Percentiles rank a stretch among this genome's conserved stretches.
Evolutionary conservation across 1,140 invertebrate species (phyloP).

Genomic region (Battus philenor): DNA sequence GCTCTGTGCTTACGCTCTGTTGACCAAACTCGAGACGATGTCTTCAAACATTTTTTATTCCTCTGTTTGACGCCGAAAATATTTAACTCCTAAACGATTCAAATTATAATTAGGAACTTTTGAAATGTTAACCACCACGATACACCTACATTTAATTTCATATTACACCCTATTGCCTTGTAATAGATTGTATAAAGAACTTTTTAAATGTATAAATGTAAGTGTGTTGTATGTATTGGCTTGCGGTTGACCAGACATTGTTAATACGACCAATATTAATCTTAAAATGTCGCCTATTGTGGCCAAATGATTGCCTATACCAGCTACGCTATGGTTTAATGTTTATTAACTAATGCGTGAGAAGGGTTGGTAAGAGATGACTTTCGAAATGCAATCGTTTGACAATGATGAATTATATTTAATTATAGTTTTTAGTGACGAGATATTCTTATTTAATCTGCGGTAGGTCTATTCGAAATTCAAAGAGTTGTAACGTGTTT

Average conservation of each 20-base stretch:
- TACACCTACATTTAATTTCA: slow-evolving; percentile 4
- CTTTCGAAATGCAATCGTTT: slow-evolving; percentile 28
- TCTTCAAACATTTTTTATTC: slow-evolving; percentile 57
- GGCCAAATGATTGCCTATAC: slow-evolving; percentile 27
- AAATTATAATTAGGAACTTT: slow-evolving; percentile 68
- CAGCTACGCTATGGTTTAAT: slow-evolving; percentile 29
- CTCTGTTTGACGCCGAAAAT: slow-evolving; percentile 62
- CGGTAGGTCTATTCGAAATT: slow-evolving; percentile 7
- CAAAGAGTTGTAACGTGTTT: no score
- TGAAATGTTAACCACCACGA: slow-evolving; percentile 37
- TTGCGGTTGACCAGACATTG: slow-evolving; percentile 33
- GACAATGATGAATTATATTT: slow-evolving; percentile 35
- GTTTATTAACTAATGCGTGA: slow-evolving; percentile 28
- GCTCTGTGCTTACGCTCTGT: slow-evolving; percentile 40
- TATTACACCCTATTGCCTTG: background rate
- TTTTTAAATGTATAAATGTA: background rate
- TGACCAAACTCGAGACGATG: slow-evolving; percentile 62
- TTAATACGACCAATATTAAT: slow-evolving; percentile 63
- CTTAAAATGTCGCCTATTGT: slow-evolving; percentile 55
- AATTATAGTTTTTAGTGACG: slow-evolving; percentile 24
- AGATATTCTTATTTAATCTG: background rate
- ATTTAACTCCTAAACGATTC: slow-evolving; percentile 68
- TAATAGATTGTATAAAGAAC: background rate
- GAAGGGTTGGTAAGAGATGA: slow-evolving; percentile 25
- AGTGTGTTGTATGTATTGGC: slow-evolving; percentile 17